phyloP scores from a whole-genome alignment of 2,113 vertebrate genomes.

The Sclerurus mexicanus region DNA sequence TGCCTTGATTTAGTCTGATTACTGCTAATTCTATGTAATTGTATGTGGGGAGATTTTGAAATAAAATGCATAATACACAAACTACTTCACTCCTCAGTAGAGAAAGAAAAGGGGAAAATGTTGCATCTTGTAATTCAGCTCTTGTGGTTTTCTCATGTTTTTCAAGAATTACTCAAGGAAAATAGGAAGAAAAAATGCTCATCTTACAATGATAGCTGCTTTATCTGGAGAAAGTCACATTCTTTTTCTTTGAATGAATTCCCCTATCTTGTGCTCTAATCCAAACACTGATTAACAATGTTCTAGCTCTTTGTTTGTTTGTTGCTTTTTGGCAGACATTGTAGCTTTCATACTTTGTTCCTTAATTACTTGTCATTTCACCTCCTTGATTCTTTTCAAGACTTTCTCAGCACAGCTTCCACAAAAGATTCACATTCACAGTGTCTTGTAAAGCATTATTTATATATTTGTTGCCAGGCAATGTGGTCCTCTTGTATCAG shows the following conservation, averaged over 20 bases:
- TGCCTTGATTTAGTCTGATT: background rate
- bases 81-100: background rate
- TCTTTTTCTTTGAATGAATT: slow-evolving; percentile 29
- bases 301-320: slow-evolving; percentile 38
- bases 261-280: background rate
- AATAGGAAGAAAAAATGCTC: background rate
- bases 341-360: slow-evolving; percentile 2
- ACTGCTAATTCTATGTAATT: background rate
- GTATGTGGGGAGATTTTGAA: background rate
- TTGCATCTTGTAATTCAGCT: background rate
- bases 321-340: background rate
- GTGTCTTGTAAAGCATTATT: background rate
- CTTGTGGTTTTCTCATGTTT: background rate
- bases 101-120: background rate
- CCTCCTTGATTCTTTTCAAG: background rate
- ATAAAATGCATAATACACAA: background rate
- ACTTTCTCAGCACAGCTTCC: background rate
- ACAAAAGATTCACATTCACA: slow-evolving; percentile 22
- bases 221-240: slow-evolving; percentile 3
- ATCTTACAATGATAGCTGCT: background rate
- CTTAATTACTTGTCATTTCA: slow-evolving; percentile 59
- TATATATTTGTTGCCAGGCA: slow-evolving; percentile 21
- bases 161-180: background rate
- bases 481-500: background rate
- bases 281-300: slow-evolving; percentile 34